Base-by-base conservation (phyloP, 2,888 invertebrate species). In the Pheosia tremula region DNA sequence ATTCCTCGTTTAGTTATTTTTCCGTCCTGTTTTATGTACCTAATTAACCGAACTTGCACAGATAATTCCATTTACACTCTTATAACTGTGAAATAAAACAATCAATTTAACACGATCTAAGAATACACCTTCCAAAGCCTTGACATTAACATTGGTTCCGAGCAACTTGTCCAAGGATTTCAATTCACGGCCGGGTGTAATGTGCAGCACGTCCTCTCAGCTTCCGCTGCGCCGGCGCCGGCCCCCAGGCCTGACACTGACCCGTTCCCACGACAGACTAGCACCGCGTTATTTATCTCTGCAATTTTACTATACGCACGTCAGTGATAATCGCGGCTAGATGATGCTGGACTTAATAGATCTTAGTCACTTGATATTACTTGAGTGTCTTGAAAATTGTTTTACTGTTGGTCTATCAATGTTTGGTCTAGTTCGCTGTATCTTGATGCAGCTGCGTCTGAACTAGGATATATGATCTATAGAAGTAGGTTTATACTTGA, bases 221-320 rank as follows among this genome's bases (percentile, higher is more conserved):
- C 81, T 85, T 88, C 87, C 88, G 85, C 72, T 79, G 80, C 78
- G 74, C 77, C 72, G 75, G 82, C 84, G 85, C 84, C 84, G 81
- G 68, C 72, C 79, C 78, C 77, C 64, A 66, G 75, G 72, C 78
- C 71, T 77, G 77, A 71, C 79, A 77, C 78, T 85, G 85, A 83
- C 84, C 84, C 77, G 79, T 87, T 87, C 89, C 81, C 89, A 89
- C 85, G 86, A 68, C 60, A 60, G 68, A 60, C 60, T 64, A 39
- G n/a, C 55, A 60, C 39, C 64, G 59, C 56, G 60, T 63, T 71
- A 68, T 71, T 67, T 67, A 75, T 71, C 64, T 52, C 56, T 13
- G 59, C 59, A 58, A 68, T 72, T 62, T 62, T 67, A 53, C 59
- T 56, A 49, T 55, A 58, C 60, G 39, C 66, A 67, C 61, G 60